Percentiles rank a stretch among this genome's conserved stretches.
phyloP scores from a whole-genome alignment of 2,113 vertebrate species.

The Etheostoma cragini region DNA sequence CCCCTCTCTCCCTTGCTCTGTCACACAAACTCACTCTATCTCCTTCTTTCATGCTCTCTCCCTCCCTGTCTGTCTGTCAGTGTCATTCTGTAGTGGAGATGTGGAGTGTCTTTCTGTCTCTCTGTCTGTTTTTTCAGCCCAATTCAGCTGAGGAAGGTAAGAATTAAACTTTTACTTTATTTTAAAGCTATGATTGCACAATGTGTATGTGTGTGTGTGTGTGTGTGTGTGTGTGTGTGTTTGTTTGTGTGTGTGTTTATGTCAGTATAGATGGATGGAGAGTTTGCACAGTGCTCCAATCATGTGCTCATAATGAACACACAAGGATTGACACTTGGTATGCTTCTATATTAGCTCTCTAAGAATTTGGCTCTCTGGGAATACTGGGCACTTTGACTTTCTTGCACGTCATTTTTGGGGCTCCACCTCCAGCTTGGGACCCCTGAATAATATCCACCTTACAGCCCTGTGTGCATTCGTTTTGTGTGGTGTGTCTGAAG shows the following conservation, averaged over 20 bases:
- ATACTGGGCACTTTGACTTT: slow-evolving; percentile 38
- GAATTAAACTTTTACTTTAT: slow-evolving; percentile 63
- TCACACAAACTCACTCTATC: slow-evolving; percentile 58
- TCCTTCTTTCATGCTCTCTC: slow-evolving; percentile 69
- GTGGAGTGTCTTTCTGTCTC: slow-evolving; percentile 85
- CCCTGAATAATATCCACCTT: slow-evolving; percentile 36
- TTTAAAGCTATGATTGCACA: background rate
- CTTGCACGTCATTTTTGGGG: background rate
- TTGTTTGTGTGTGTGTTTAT: background rate
- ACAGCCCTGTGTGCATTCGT: background rate
- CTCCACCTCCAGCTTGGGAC: slow-evolving; percentile 33
- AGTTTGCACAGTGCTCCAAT: slow-evolving; percentile 30
- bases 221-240: no score
- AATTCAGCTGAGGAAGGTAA: slow-evolving; percentile 87
- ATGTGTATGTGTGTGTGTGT: no score
- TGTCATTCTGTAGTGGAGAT: slow-evolving; percentile 84
- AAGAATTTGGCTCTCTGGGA: slow-evolving; percentile 23
- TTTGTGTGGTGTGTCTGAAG: slow-evolving; percentile 21
- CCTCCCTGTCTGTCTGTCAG: slow-evolving; percentile 79
- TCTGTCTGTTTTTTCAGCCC: slow-evolving; percentile 83
- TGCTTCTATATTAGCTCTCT: slow-evolving; percentile 27
- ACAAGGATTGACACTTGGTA: slow-evolving; percentile 44
- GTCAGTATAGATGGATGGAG: slow-evolving; percentile 25
- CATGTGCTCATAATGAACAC: slow-evolving; percentile 33
- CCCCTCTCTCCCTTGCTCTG: slow-evolving; percentile 45